Percentiles rank a stretch among this genome's conserved stretches.
Evolutionary conservation across 2,797 vertebrate genomes (phyloP).

Genomic region (Gastrophryne carolinensis): DNA sequence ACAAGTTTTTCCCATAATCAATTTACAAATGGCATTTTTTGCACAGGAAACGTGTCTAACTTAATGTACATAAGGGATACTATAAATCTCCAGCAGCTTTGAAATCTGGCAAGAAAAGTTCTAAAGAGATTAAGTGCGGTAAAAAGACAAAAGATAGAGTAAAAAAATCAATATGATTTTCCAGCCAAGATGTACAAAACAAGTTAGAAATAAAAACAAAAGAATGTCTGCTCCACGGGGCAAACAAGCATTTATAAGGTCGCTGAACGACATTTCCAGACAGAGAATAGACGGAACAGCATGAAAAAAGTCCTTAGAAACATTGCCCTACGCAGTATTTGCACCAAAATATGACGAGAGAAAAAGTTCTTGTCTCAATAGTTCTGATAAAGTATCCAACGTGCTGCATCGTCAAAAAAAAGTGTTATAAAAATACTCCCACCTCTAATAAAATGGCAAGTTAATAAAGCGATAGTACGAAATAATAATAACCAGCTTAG

Average conservation of each 20-base stretch:
- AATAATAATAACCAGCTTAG: constrained; percentile 69
- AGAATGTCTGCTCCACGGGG: constrained; percentile 82
- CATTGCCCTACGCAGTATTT: constrained; percentile 66
- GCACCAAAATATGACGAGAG: constrained; percentile 61
- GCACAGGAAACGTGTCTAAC: constrained; percentile 74
- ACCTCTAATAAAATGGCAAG: constrained; percentile 75
- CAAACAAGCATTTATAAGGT: constrained; percentile 70
- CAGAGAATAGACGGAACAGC: constrained; percentile 70
- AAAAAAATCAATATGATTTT: constrained; percentile 63
- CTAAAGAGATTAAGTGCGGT: constrained; percentile 72
- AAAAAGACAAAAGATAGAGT: constrained; percentile 65
- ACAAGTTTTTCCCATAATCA: constrained; percentile 80
- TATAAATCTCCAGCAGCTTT: constrained; percentile 83
- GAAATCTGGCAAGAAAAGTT: constrained; percentile 80
- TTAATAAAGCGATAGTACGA: constrained; percentile 74
- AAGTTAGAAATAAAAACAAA: constrained; percentile 66
- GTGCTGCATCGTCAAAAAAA: constrained; percentile 70
- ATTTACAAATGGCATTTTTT: constrained; percentile 86
- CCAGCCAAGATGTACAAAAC: constrained; percentile 69
- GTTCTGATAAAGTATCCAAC: constrained; percentile 67
- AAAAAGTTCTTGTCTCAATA: constrained; percentile 59
- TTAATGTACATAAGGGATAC: constrained; percentile 81
- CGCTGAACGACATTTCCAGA: constrained; percentile 73
- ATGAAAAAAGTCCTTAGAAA: constrained; percentile 69
- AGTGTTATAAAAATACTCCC: constrained; percentile 73